A percentile compares a stretch with the other conserved stretches of the same genome.
Evolutionary conservation across 2,797 vertebrate genomes (phyloP).

Genomic region (Ctenochaetus hawaiiensis): DNA sequence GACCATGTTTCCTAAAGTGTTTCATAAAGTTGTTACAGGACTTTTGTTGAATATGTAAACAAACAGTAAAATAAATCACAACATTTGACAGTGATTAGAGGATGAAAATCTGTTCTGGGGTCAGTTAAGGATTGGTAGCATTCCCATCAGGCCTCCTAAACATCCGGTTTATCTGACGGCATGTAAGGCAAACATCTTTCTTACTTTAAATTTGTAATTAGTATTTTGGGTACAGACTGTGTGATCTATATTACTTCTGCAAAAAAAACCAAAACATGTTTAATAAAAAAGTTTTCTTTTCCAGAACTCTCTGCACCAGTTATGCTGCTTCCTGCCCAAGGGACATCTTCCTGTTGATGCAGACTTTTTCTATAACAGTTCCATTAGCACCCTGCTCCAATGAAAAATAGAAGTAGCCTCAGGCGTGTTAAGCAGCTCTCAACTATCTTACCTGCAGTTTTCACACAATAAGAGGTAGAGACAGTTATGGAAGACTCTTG

Average conservation of each 20-base stretch:
- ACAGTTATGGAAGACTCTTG: neutral
- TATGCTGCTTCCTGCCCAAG: neutral
- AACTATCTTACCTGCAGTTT: conserved; percentile 7
- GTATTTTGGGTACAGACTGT: neutral
- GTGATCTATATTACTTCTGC: neutral
- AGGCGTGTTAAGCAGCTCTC: conserved; percentile 7
- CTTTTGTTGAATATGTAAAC: neutral
- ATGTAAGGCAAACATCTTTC: neutral
- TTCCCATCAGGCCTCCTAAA: neutral
- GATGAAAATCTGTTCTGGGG: neutral
- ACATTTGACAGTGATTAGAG: neutral
- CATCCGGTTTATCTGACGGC: neutral
- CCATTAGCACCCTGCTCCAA: conserved; percentile 4
- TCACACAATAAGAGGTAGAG: neutral
- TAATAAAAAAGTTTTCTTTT: conserved; percentile 20
- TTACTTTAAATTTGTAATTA: neutral
- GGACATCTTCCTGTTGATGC: conserved; percentile 15
- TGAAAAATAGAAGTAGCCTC: conserved; percentile 7
- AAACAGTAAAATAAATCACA: neutral
- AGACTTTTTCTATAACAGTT: neutral
- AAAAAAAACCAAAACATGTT: conserved; percentile 9
- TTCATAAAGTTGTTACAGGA: neutral
- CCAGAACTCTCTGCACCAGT: neutral
- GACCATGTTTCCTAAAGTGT: neutral
- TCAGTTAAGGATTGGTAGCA: neutral